These are phyloP conservation scores for Micropoecilia bifurca DNA, from an alignment of 2,797 vertebrate genomes.

Conservation along the genomic window DNA sequence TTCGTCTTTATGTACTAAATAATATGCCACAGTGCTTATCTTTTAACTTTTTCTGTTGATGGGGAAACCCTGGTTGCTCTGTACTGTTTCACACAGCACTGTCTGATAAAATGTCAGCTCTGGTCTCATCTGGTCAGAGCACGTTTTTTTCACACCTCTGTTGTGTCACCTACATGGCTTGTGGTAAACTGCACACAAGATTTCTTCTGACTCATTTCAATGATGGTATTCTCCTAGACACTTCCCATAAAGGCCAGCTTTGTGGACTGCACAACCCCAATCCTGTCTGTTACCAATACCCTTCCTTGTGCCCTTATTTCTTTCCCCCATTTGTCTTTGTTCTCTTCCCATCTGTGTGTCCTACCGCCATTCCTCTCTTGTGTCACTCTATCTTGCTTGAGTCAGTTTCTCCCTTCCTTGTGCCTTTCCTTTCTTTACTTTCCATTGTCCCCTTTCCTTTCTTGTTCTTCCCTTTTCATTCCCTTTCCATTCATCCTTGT, in stretches of 20 bases:
- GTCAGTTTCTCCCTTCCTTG: background rate
- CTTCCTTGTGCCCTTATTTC: background rate
- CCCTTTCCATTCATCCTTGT: background rate
- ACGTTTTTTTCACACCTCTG: background rate
- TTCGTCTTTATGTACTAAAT: background rate
- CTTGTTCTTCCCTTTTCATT: background rate
- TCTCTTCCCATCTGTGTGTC: background rate
- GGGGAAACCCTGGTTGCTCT: background rate
- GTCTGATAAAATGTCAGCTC: background rate
- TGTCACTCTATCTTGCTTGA: background rate
- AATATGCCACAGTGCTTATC: background rate
- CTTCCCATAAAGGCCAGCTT: background rate
- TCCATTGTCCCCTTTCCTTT: background rate
- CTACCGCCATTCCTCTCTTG: background rate
- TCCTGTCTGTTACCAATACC: background rate
- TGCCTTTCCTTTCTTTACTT: background rate
- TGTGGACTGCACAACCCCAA: background rate
- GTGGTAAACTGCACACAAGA: background rate
- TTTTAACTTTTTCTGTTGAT: background rate
- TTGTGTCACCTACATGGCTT: background rate
- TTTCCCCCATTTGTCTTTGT: background rate
- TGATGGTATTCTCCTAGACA: background rate
- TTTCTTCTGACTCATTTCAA: background rate
- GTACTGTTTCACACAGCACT: background rate
- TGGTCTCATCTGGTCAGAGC: background rate